Base-by-base conservation (phyloP, 2,797 vertebrate species). In the Poeciliopsis turneri region DNA sequence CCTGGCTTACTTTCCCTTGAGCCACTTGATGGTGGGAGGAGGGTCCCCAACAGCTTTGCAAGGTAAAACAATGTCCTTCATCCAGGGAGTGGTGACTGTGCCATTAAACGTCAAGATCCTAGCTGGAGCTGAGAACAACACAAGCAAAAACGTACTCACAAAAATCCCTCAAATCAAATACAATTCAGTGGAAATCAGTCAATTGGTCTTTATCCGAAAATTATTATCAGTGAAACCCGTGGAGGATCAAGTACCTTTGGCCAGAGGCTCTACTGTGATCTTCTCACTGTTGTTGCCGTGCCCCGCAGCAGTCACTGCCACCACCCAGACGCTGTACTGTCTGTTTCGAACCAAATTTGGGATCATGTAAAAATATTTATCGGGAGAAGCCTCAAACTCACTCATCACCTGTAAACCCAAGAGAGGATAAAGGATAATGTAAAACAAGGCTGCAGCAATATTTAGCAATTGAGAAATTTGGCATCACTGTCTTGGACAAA, bases 71-170 rank as follows among this genome's bases (percentile, higher is more conserved):
- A 99, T 99, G 88, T 99, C 98, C 83, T 97, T 98, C 98, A 99
- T 99, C 98, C 98, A 99, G 0, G 98, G 98, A 0, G 98, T 99
- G 5, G 98, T 99, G 74, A 99, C 98, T 0, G 98, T 99, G n/a
- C 98, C 97, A 0, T 98, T 99, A 92, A 99, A 99, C 0, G 98
- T 99, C 79, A 99, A 92, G 84, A 99, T 98, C 76, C 97, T 95
- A 55, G 98, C 98, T 4, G 98, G 98, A 90, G 97, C 98, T 99
- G 82, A 80, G 74, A 18, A 39, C 13, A 80, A 81, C 41, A 80
- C 5, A 74, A 36, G 73, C 47, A 75, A 13, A 77, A 28, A 43
- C 7, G 8, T 33, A 39, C 23, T 25, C 33, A 69, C 20, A 15
- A 46, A 46, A 46, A 66, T 15, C 36, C 8, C 43, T 51, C 5